These are phyloP conservation scores for Euura lappo DNA, from an alignment of 1,140 invertebrate genomes.

Conservation along the genomic window DNA sequence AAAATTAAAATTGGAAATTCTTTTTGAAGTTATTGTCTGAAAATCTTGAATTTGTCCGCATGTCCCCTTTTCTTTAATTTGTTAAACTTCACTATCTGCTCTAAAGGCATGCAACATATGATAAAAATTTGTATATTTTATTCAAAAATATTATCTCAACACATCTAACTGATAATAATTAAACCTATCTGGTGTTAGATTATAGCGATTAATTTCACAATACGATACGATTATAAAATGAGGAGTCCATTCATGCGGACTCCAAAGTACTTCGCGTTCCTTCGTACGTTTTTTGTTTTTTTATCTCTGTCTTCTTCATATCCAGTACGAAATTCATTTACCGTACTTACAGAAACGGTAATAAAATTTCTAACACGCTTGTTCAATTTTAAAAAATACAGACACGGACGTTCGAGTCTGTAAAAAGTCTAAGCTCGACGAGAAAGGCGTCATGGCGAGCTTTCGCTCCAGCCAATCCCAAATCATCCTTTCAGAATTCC, in stretches of 20 bases:
- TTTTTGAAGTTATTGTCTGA: not conserved
- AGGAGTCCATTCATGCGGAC: too few species aligned
- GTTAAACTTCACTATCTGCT: slow-evolving; percentile 21
- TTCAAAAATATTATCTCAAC: slow-evolving; percentile 11
- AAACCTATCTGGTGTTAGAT: slow-evolving; percentile 6
- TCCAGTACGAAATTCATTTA: not conserved
- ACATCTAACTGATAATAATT: not conserved
- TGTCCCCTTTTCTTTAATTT: slow-evolving; percentile 1
- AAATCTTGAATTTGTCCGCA: not conserved
- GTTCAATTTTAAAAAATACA: not conserved
- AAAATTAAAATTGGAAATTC: not conserved
- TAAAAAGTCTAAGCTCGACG: not conserved
- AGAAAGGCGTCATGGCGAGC: not conserved
- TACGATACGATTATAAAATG: not conserved
- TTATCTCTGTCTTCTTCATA: not conserved
- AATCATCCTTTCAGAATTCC: not conserved
- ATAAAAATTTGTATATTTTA: slow-evolving; percentile 27
- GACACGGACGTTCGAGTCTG: not conserved
- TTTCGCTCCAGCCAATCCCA: not conserved
- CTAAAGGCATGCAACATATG: slow-evolving; percentile 29
- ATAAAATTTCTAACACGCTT: not conserved
- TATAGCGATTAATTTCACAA: slow-evolving; percentile 10
- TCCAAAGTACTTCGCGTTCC: too few species aligned
- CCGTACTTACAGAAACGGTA: not conserved
- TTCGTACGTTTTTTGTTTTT: not conserved